Evolutionary conservation across 2,888 invertebrate species (phyloP).

Genomic region (Polylopha cassiicola): DNA sequence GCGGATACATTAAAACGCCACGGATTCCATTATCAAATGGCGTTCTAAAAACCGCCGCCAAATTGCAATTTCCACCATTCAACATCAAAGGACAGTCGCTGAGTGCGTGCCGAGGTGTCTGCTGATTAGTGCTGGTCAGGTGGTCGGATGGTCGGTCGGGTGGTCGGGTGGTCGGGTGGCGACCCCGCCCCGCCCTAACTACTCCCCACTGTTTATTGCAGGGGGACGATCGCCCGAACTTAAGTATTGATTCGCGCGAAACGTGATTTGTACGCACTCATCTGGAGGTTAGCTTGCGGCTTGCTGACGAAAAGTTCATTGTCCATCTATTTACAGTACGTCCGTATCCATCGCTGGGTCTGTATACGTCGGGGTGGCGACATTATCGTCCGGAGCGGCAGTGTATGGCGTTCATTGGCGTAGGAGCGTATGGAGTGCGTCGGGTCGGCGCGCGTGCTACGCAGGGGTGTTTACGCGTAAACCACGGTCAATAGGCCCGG

Average conservation of each 20-base stretch:
- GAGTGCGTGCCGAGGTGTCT: constrained; percentile 71
- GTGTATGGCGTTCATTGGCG: constrained; percentile 31
- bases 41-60: too few relatives aligned
- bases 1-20: too few relatives aligned
- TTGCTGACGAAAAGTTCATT: constrained; percentile 41
- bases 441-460: constrained; percentile 30
- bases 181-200: constrained; percentile 51
- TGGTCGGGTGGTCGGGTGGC: constrained; percentile 46
- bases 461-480: constrained; percentile 67
- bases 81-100: constrained; percentile 26
- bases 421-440: constrained; percentile 15
- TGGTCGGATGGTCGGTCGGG: constrained; percentile 62
- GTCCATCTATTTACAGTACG: constrained; percentile 30
- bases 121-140: constrained; percentile 77
- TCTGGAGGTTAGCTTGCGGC: constrained; percentile 69
- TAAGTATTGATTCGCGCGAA: constrained; percentile 78
- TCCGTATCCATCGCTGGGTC: constrained; percentile 35
- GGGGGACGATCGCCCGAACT: constrained; percentile 76
- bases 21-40: too few relatives aligned
- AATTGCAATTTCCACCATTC: constrained; percentile 15
- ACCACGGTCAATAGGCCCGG: constrained; percentile 69
- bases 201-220: constrained; percentile 69
- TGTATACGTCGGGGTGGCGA: not conserved
- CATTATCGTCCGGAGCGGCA: constrained; percentile 13
- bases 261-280: constrained; percentile 78